Base-by-base conservation (phyloP, 2,888 invertebrate genomes). In the Omphaloscelis lunosa region DNA sequence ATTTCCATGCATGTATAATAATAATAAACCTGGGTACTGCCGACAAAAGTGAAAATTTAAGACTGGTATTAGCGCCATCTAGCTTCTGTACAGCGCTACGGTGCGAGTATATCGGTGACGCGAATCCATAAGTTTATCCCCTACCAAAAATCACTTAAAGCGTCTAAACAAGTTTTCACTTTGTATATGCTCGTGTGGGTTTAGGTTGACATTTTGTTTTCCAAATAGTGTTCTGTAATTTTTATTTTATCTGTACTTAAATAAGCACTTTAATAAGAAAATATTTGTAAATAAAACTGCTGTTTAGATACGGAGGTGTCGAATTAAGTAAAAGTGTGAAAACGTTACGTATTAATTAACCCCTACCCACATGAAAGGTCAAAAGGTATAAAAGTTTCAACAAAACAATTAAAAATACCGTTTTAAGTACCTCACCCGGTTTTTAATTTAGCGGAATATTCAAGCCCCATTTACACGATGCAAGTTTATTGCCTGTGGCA, bases 301-400 rank as follows among this genome's bases (percentile, higher is more conserved):
- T 66, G 15, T 27, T 48, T 56, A 45, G n/a, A 23, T 23, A 23
- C 23, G 3, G 23, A 51, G 69, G 80, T 80, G 83, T 83, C n/a
- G 69, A 77, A 83, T 83, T 77, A 83, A 41, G 23, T 48, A 65
- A 7, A 39, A 69, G 80, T 66, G 83, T 83, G 59, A 80, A 83
- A 65, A 17, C 39, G 41, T 80, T 59, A 77, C 20, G 29, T 61
- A 69, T 80, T 80, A 53, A 80, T 77, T 58, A 83, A 69, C 39
- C 39, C 39, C 59, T 27, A 20, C 65, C 65, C 68, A 59, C 69
- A 65, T 56, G 2, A 69, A 77, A 77, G 62, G 80, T 59, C 53
- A 69, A 53, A 34, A 53, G 29, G 53, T 11, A 48, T 51, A 65
- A 77, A 65, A 65, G 1, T 34, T 65, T 20, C 39, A 12, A 59